These are phyloP conservation scores for Drosophila algonquin DNA, from an alignment of 2,888 invertebrate genomes.

Conservation along the genomic window DNA sequence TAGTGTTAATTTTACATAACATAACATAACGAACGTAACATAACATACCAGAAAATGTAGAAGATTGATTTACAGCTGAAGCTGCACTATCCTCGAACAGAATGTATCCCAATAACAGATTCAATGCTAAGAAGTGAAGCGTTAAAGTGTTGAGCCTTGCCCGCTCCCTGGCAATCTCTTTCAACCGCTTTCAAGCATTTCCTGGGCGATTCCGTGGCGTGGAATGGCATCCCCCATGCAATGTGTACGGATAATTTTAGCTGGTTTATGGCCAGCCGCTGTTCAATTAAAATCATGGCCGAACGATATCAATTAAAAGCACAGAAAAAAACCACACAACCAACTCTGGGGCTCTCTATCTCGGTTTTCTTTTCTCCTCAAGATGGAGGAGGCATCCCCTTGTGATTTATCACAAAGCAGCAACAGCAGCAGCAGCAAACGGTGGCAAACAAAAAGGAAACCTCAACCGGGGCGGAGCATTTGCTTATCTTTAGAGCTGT, in stretches of 20 bases:
- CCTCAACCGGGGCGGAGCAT: conserved; percentile 39
- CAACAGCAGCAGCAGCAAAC: background rate
- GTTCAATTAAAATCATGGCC: conserved; percentile 72
- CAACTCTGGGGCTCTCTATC: conserved; percentile 21
- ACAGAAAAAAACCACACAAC: conserved; percentile 30
- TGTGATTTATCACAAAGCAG: conserved; percentile 51
- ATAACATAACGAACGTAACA: too few relatives aligned
- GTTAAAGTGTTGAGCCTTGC: too few relatives aligned
- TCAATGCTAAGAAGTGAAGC: too few relatives aligned
- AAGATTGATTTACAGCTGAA: too few relatives aligned
- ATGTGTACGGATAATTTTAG: conserved; percentile 48
- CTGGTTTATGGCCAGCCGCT: conserved; percentile 62
- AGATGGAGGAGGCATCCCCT: conserved; percentile 37
- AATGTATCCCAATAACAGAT: too few relatives aligned
- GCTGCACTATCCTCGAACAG: too few relatives aligned
- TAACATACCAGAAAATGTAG: too few relatives aligned
- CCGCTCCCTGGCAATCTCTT: background rate
- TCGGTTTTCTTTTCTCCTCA: conserved; percentile 3
- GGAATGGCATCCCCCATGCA: conserved; percentile 10
- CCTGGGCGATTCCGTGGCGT: conserved; percentile 7
- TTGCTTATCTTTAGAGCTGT: conserved; percentile 55
- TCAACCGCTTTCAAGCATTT: background rate
- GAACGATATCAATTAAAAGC: conserved; percentile 71
- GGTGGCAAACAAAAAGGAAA: conserved; percentile 33
- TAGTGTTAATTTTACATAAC: too few relatives aligned